Evolutionary conservation across 37 sponge, comb jelly and placozoan genomes (phyloP), one percentile per base, ranked within the genome.

Genomic region (Chondrosia reniformis): DNA sequence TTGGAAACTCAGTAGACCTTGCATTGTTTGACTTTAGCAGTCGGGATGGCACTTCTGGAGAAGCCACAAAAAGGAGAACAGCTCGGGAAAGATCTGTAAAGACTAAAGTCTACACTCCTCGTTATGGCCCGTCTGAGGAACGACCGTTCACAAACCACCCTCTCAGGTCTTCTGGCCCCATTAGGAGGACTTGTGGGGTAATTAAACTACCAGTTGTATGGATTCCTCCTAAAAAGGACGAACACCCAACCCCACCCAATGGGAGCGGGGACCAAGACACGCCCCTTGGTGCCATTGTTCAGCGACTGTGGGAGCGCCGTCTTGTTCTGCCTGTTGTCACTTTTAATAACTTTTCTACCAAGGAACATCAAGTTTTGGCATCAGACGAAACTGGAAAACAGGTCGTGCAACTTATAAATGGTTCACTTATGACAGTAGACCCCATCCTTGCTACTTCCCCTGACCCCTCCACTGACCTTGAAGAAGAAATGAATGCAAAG

Each of bases 111-210:
- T 33, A 62, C 28, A 49, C 28, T 38, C 54, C 74, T 13, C 41
- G 74, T 0, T 24, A 8, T 7, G 41, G n/a, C 43, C 42, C 39
- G 17, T 83, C 78, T 0, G 66, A 76, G 10, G 86, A 83, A 31
- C 40, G 76, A 1, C 90, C 90, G 0, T 80, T 90, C 13, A 79
- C 63, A 19, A 69, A 32, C 39, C 82, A 81, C 39, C 90, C 90
- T 32, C 79, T 90, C 34, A 32, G 90, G 4, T 80, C 90, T 15
- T 78, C 83, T 27, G 90, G 90, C 22, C 93, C 93, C 32, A 85
- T 92, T 21, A 85, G 93, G 28, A 81, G 89, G 19, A 92, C 93
- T 0, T 92, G 93, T 85, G 93, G 93, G 13, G 93, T 92, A 1
- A 92, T 92, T 49, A 87, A 88, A 38, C 86, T 92, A 19, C 93